phyloP scores from a whole-genome alignment of 2,888 invertebrate genomes.

The Drosophila kambysellisi region DNA sequence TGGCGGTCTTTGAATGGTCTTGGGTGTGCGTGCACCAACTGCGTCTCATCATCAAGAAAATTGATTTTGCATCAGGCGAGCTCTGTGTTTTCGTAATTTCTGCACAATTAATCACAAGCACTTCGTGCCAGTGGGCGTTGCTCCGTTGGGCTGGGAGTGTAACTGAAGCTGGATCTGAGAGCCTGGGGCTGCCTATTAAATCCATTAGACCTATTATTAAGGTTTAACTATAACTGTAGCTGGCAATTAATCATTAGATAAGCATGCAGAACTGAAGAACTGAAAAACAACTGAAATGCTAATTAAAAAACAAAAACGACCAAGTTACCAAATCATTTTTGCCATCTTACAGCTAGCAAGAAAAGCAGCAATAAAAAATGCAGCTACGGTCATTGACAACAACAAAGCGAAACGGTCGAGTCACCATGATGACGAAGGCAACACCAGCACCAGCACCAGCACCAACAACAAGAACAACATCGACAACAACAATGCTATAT shows the following conservation, averaged over 20 bases:
- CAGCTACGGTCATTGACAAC: conserved; percentile 74
- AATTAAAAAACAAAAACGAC: conserved; percentile 63
- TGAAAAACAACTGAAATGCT: conserved; percentile 61
- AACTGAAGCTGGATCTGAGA: conserved; percentile 3
- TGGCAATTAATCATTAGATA: conserved; percentile 76
- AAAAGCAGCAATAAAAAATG: conserved; percentile 46
- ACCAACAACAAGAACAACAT: conserved; percentile 38
- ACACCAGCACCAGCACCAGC: conserved; percentile 18
- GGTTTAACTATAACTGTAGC: conserved; percentile 70
- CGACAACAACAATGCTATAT: conserved; percentile 45
- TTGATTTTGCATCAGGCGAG: conserved; percentile 67
- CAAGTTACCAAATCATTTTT: conserved; percentile 66
- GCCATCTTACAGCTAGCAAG: conserved; percentile 40
- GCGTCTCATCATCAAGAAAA: conserved; percentile 52
- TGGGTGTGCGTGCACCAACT: conserved; percentile 59
- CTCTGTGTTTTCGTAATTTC: conserved; percentile 47
- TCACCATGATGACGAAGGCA: conserved; percentile 67
- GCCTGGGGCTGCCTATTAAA: conserved; percentile 26
- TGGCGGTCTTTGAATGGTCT: conserved; percentile 69
- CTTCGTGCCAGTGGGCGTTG: conserved; percentile 72
- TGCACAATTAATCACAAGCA: conserved; percentile 69
- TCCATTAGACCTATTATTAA: conserved; percentile 72
- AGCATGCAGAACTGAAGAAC: conserved; percentile 54
- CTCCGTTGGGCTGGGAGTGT: conserved; percentile 33
- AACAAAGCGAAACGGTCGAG: conserved; percentile 56